Percentiles rank a stretch among this genome's conserved stretches.
Conservation (phyloP, 2,888 invertebrate genomes). For the Plutella xylostella region DNA sequence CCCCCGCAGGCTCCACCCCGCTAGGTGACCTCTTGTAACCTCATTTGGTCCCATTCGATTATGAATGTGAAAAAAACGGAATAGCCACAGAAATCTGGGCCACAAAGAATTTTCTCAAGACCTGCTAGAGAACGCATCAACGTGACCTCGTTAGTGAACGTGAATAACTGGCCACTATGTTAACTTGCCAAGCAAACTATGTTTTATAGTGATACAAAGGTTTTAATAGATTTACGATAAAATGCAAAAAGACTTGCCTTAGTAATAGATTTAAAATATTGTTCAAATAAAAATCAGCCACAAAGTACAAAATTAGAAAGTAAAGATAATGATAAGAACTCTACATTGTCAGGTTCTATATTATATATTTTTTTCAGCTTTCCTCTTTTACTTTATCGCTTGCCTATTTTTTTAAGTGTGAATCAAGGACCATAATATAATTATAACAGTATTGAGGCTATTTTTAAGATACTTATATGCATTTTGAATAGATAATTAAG, state of each 20-base stretch:
- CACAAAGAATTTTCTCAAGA: conserved; percentile 49
- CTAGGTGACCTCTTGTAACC: conserved; percentile 24
- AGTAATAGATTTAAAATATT: too few species aligned
- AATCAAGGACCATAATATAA: too few species aligned
- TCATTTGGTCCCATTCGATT: not conserved
- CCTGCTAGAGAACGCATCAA: conserved; percentile 41
- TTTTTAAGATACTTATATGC: too few species aligned
- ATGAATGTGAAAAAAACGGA: not conserved
- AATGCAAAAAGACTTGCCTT: not conserved
- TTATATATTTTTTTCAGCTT: too few species aligned
- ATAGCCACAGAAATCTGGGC: conserved; percentile 25
- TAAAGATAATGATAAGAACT: too few species aligned
- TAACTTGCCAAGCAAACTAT: not conserved
- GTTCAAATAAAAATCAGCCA: too few species aligned
- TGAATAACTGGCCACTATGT: conserved; percentile 26
- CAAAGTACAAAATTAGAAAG: not conserved
- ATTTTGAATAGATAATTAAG: too few species aligned
- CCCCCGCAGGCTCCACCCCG: conserved; percentile 72
- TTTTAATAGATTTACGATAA: too few species aligned
- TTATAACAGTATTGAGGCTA: too few species aligned
- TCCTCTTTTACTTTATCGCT: too few species aligned
- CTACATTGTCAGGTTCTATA: too few species aligned
- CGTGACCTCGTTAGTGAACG: conserved; percentile 45
- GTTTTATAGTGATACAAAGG: not conserved
- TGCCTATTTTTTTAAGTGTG: too few species aligned